phyloP scores from a whole-genome alignment of 1,140 invertebrate genomes.

The Proales similis region DNA sequence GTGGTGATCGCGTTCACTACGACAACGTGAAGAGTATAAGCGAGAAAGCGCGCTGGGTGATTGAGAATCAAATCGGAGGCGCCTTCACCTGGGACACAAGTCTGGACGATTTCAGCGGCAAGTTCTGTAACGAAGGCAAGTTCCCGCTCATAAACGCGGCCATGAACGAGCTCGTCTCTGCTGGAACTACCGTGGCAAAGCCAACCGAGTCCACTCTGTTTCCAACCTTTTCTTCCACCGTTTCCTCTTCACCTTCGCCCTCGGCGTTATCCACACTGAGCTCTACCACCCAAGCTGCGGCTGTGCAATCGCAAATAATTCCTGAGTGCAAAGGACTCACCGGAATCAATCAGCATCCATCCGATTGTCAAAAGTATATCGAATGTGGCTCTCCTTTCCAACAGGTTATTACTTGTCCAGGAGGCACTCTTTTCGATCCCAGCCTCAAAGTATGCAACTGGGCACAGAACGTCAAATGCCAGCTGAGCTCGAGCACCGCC shows the following conservation, averaged over 20 bases:
- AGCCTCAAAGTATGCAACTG: background rate
- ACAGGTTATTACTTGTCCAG: background rate
- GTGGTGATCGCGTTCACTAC: slow-evolving; percentile 59
- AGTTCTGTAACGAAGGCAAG: slow-evolving; percentile 69
- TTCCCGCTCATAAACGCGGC: slow-evolving; percentile 83
- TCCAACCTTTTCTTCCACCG: too few species aligned
- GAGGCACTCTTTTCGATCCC: background rate
- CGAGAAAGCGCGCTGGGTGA: slow-evolving; percentile 65
- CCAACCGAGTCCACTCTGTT: too few species aligned
- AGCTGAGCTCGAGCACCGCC: too few species aligned
- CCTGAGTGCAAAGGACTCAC: background rate
- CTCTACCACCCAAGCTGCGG: background rate
- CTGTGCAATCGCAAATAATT: background rate
- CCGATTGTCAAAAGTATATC: slow-evolving; percentile 21
- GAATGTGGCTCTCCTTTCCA: background rate
- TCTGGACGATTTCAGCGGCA: slow-evolving; percentile 44
- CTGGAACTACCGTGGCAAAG: background rate
- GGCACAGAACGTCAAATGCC: too few species aligned
- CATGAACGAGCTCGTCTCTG: slow-evolving; percentile 60
- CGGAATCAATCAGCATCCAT: slow-evolving; percentile 14
- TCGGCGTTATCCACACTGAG: too few species aligned
- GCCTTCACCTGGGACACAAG: slow-evolving; percentile 44
- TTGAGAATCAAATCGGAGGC: slow-evolving; percentile 60
- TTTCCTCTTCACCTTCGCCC: too few species aligned
- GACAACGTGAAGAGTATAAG: slow-evolving; percentile 60